These are phyloP conservation scores for Capitulum mitella DNA, from an alignment of 2,888 invertebrate species.

Conservation along the genomic window DNA sequence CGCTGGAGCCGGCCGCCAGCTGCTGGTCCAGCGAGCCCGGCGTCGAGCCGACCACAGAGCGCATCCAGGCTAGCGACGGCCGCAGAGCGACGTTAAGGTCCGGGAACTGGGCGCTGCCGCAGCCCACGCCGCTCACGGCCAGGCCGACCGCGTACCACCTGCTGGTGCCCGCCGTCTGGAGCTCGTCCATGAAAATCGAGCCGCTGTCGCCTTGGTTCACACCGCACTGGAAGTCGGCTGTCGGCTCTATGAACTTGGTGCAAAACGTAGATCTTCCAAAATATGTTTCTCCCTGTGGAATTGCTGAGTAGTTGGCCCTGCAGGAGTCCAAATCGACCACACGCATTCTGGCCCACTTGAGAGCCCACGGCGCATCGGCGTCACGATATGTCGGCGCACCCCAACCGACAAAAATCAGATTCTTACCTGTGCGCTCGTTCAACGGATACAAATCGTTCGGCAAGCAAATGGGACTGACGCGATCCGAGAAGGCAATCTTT, in stretches of 20 bases:
- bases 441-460: background rate
- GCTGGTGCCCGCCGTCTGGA: background rate
- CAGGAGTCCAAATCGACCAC: background rate
- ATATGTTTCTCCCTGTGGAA: background rate
- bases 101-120: background rate
- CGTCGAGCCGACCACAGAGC: no score
- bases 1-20: no score
- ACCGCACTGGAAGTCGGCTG: background rate
- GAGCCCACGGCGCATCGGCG: background rate
- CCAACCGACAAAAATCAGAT: background rate
- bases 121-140: background rate
- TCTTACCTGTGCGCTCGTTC: background rate
- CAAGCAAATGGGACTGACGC: background rate
- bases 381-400: background rate
- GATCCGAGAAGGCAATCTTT: no score
- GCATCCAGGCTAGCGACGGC: background rate
- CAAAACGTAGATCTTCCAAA: background rate
- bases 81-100: background rate
- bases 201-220: background rate
- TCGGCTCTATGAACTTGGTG: background rate
- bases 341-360: background rate
- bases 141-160: background rate
- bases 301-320: background rate
- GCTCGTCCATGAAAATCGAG: background rate
- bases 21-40: no score